phyloP scores from a whole-genome alignment of 2,113 vertebrate species.

The Egretta garzetta region DNA sequence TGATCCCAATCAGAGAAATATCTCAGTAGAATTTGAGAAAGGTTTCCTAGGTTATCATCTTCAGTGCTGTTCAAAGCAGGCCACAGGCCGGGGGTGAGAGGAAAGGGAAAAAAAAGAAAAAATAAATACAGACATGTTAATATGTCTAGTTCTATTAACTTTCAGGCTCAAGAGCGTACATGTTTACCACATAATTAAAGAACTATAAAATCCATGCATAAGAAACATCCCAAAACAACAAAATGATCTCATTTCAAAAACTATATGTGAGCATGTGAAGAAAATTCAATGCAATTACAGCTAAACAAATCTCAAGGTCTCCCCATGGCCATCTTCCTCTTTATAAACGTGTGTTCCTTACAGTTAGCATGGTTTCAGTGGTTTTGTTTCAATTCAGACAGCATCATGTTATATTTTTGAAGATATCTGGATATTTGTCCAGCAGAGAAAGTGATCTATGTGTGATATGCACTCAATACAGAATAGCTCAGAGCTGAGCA shows the following conservation, averaged over 20 bases:
- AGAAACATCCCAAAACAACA: background rate
- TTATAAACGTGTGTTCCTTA: background rate
- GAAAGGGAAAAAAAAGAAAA: fast-evolving
- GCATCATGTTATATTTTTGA: background rate
- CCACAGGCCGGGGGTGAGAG: fast-evolving
- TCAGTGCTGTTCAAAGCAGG: background rate
- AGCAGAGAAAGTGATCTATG: background rate
- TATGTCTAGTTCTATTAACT: background rate
- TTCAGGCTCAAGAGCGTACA: background rate
- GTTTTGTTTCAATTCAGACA: background rate
- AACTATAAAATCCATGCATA: background rate
- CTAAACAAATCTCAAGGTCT: background rate
- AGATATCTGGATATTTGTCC: background rate
- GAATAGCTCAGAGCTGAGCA: background rate
- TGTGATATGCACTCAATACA: fast-evolving
- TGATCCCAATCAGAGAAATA: constrained; percentile 20
- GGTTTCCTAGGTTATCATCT: background rate
- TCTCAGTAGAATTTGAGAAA: constrained; percentile 11
- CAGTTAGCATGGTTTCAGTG: background rate
- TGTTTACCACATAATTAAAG: background rate
- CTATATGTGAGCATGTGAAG: background rate
- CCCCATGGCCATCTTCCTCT: background rate
- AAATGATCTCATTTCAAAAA: background rate
- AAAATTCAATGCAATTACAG: background rate
- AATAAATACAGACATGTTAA: background rate